Base-by-base conservation (phyloP, 2,888 invertebrate species). In the Dolichopus griseipennis region DNA sequence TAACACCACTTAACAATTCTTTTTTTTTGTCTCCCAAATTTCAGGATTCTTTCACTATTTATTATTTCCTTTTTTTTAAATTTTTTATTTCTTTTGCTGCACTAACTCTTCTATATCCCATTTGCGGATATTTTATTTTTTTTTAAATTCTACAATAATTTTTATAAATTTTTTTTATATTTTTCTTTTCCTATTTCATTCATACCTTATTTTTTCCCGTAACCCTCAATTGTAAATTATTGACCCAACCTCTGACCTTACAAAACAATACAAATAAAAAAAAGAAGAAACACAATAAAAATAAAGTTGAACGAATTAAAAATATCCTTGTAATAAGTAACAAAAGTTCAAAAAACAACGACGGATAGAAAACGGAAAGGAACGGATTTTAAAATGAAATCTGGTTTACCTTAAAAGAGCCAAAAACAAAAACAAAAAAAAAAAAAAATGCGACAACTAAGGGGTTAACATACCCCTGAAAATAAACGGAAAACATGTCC, bases 171-270 rank as follows among this genome's bases (percentile, higher is more conserved):
- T 34, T 34, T 9, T 34, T 34, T 34, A 7, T 37, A 12, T 37
- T 37, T 12, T 7, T 9, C 5, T 27, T 37, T 37, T 37, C 37
- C 8, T 9, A 7, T 37, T 37, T 12, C 37, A 37, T 37, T 12
- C 12, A 12, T 37, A 37, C 37, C 12, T 37, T 37, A 37, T 12
- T 37, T 37, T 10, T 12, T 5, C 27, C 27, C 27, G 27, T 27
- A 27, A 27, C 12, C 37, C 12, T 37, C 8, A 37, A 37, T 10
- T 7, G 12, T 37, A 37, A 37, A 37, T 18, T 52, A 52, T 52
- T 52, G 52, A 52, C 52, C 52, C 52, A 52, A 52, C 52, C 52
- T n/a, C 52, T 52, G 52, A 52, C 52, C 52, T 52, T 52, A 52
- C 4, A 52, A 52, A 52, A 1, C 9, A 52, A 15, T 2, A 52